These are phyloP conservation scores for Hozukius guyotensis DNA, from an alignment of 2,797 vertebrate species.

Conservation along the genomic window DNA sequence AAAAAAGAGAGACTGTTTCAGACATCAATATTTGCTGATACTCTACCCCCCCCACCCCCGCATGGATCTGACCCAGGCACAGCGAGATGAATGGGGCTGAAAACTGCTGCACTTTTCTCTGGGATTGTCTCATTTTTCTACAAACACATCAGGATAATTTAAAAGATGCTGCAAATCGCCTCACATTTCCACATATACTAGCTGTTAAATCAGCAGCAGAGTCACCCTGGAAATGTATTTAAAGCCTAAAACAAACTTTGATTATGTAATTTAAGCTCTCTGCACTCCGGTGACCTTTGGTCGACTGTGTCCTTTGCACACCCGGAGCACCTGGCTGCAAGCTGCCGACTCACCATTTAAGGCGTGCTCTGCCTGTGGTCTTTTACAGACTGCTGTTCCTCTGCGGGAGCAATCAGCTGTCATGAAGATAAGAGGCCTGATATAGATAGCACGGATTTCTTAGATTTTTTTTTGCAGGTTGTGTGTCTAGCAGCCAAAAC, in stretches of 20 bases:
- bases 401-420: constrained; percentile 48
- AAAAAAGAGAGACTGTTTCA: not conserved
- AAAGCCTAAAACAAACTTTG: constrained; percentile 35
- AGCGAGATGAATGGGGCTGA: not conserved
- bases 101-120: not conserved
- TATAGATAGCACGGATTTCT: not conserved
- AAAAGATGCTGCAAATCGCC: not conserved
- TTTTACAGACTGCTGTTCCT: constrained; percentile 21
- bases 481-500: not conserved
- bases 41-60: not conserved
- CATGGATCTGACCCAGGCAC: not conserved
- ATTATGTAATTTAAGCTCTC: constrained; percentile 62
- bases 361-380: constrained; percentile 32
- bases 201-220: not conserved
- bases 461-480: not conserved
- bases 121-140: not conserved
- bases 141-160: not conserved
- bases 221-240: constrained; percentile 15
- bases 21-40: not conserved
- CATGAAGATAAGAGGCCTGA: constrained; percentile 41
- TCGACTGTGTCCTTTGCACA: constrained; percentile 41
- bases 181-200: not conserved
- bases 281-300: constrained; percentile 64
- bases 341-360: constrained; percentile 52
- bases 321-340: constrained; percentile 38